phyloP scores from a whole-genome alignment of 2,888 invertebrate species.

The Drosophila longiperda region DNA sequence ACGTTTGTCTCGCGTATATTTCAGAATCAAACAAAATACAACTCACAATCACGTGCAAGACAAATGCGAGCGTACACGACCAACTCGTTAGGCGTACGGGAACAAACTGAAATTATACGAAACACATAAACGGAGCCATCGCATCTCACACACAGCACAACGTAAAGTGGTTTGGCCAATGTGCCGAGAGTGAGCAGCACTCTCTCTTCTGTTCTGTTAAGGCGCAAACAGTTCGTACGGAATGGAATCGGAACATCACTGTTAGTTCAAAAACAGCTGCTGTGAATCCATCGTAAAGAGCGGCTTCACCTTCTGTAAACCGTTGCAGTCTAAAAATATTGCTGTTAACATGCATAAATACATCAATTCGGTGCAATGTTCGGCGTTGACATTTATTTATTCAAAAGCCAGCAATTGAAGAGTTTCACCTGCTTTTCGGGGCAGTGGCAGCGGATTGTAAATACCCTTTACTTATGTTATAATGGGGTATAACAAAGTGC shows the following conservation, averaged over 20 bases:
- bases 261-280: slow-evolving; percentile 15
- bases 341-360: slow-evolving; percentile 12
- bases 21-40: slow-evolving; percentile 46
- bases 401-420: slow-evolving; percentile 39
- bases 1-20: slow-evolving; percentile 61
- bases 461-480: neutral
- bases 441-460: neutral
- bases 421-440: slow-evolving; percentile 25
- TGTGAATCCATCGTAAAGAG: slow-evolving; percentile 5
- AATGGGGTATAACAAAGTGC: neutral
- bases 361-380: slow-evolving; percentile 2
- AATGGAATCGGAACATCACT: slow-evolving; percentile 34
- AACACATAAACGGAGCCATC: slow-evolving; percentile 30
- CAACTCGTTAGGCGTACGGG: slow-evolving; percentile 44
- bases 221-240: slow-evolving; percentile 7
- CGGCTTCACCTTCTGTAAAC: slow-evolving; percentile 23
- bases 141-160: slow-evolving; percentile 26
- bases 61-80: slow-evolving; percentile 32
- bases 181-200: slow-evolving; percentile 8
- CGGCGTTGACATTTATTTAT: slow-evolving; percentile 39
- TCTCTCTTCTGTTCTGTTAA: slow-evolving; percentile 13
- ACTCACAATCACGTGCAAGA: slow-evolving; percentile 25
- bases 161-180: slow-evolving; percentile 33
- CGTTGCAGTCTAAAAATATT: slow-evolving; percentile 15
- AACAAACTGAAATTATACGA: slow-evolving; percentile 52